Percentiles rank a stretch among this genome's conserved stretches.
These are phyloP conservation scores for Myotis daubentonii DNA, from an alignment of 2,797 vertebrate species.

Conservation along the genomic window DNA sequence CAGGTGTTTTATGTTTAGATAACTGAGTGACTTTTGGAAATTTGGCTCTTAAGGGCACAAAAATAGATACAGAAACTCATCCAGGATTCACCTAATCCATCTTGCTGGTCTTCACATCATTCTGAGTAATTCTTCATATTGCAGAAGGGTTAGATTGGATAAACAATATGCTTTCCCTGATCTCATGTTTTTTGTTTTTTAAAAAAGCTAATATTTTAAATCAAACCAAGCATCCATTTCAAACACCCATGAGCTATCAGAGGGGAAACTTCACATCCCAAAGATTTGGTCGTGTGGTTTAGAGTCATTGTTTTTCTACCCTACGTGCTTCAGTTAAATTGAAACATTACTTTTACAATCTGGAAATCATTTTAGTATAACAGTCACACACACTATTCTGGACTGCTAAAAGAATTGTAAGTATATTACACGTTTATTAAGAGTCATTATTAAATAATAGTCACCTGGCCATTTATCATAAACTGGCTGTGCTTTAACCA, in stretches of 20 bases:
- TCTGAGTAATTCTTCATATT: neutral
- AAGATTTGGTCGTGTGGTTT: neutral
- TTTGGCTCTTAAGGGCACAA: neutral
- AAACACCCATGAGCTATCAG: neutral
- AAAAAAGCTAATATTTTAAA: neutral
- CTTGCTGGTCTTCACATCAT: neutral
- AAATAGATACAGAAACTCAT: neutral
- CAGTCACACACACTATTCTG: neutral
- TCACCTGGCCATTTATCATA: neutral
- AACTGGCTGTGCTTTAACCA: neutral
- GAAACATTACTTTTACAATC: neutral
- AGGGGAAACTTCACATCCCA: neutral
- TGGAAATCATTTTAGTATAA: neutral
- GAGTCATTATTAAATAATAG: neutral
- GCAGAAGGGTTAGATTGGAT: neutral
- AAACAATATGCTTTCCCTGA: neutral
- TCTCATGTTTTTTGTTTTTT: neutral
- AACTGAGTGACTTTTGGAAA: neutral
- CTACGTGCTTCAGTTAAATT: neutral
- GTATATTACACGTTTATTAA: neutral
- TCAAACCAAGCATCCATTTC: neutral
- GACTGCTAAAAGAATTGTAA: neutral
- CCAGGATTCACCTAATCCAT: neutral
- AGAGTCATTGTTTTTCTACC: neutral
- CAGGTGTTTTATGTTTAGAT: neutral